Percentiles rank a stretch among this genome's conserved stretches.
These are phyloP conservation scores for Aldabrachelys gigantea DNA, from an alignment of 2,113 vertebrate species.

Conservation along the genomic window DNA sequence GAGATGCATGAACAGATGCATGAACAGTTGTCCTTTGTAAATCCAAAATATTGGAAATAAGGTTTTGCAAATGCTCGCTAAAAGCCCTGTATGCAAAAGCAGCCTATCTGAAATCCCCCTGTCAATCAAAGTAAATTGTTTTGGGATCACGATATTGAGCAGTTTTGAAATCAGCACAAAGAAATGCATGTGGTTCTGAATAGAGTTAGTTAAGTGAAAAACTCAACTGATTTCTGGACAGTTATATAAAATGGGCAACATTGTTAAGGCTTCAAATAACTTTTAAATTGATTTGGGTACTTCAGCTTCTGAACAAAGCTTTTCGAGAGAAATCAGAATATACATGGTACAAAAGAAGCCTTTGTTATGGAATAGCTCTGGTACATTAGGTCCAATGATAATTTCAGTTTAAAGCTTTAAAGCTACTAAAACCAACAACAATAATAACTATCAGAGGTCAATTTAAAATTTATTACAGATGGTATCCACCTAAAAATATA, in stretches of 20 bases:
- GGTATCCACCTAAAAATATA: not conserved
- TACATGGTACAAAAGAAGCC: not conserved
- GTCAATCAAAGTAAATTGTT: not conserved
- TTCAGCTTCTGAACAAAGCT: not conserved
- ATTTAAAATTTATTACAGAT: not conserved
- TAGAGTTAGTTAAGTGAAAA: not conserved
- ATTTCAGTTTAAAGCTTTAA: not conserved
- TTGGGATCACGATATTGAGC: not conserved
- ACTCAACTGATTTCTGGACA: conserved; percentile 11
- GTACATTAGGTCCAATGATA: not conserved
- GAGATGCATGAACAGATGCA: not conserved
- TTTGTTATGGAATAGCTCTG: not conserved
- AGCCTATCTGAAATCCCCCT: not conserved
- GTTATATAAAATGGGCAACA: not conserved
- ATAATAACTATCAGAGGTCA: not conserved
- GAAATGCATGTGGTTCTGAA: not conserved
- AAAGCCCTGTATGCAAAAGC: not conserved
- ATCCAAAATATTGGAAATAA: not conserved
- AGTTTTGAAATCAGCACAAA: not conserved
- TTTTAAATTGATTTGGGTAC: not conserved
- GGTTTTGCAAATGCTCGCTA: not conserved
- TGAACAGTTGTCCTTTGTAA: not conserved
- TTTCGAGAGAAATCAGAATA: conserved; percentile 15
- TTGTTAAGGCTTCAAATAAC: not conserved
- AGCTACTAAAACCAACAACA: conserved; percentile 1